phyloP scores from a whole-genome alignment of 2,113 vertebrate genomes.

The Uria aalge region DNA sequence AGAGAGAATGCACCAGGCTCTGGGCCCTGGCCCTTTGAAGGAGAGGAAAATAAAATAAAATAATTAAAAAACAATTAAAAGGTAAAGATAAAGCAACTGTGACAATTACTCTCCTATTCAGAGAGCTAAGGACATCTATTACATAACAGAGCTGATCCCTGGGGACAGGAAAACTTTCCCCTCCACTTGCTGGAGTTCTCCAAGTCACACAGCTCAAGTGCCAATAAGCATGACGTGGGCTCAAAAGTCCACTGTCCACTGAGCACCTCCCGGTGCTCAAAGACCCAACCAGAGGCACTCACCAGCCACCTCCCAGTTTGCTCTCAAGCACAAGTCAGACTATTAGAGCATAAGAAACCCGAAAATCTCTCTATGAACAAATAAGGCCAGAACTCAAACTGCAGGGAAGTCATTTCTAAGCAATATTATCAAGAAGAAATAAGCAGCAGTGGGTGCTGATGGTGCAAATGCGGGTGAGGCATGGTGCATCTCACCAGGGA shows the following conservation, averaged over 20 bases:
- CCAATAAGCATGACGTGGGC: not conserved
- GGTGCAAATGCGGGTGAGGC: not conserved
- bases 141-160: not conserved
- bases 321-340: not conserved
- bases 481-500: not conserved
- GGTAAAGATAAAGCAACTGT: not conserved
- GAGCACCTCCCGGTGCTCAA: not conserved
- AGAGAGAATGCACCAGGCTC: constrained; percentile 85
- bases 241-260: not conserved
- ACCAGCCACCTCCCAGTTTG: not conserved
- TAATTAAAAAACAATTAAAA: not conserved
- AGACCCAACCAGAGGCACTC: not conserved
- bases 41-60: not conserved
- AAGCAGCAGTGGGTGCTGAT: not conserved
- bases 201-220: not conserved
- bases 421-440: not conserved
- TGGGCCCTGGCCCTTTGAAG: constrained; percentile 82
- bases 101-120: not conserved
- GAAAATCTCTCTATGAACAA: not conserved
- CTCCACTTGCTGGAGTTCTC: not conserved
- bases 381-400: not conserved
- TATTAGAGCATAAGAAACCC: not conserved
- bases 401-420: not conserved
- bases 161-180: not conserved
- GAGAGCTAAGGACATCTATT: not conserved